phyloP scores from a whole-genome alignment of 2,113 vertebrate genomes.

The Lutjanus erythropterus region DNA sequence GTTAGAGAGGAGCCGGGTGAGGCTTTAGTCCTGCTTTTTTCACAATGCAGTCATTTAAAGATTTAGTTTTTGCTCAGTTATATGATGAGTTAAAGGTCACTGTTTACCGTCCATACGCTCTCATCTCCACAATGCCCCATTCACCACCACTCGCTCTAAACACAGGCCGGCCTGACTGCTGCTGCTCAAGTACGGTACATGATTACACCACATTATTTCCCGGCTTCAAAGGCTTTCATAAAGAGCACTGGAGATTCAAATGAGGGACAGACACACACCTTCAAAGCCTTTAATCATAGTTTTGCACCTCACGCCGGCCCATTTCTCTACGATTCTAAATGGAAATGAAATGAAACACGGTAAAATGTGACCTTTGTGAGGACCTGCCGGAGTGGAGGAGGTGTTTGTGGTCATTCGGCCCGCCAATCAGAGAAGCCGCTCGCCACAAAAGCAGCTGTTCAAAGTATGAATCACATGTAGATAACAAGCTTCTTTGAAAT shows the following conservation, averaged over 20 bases:
- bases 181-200: background rate
- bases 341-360: background rate
- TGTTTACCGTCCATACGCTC: background rate
- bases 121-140: background rate
- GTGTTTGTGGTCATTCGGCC: background rate
- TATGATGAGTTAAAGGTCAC: background rate
- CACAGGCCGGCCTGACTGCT: background rate
- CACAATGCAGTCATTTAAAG: background rate
- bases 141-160: background rate
- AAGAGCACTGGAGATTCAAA: slow-evolving; percentile 28
- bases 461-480: background rate
- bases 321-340: background rate
- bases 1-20: fast-evolving
- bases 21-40: background rate
- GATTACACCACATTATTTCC: slow-evolving; percentile 14
- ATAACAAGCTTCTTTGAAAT: background rate
- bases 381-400: background rate
- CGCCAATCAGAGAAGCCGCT: background rate
- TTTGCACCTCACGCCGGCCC: background rate
- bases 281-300: slow-evolving; percentile 31
- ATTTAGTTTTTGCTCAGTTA: background rate
- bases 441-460: background rate
- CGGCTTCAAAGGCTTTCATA: slow-evolving; percentile 35
- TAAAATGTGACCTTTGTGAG: background rate
- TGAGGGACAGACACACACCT: slow-evolving; percentile 1